A percentile compares a stretch with the other conserved stretches of the same genome.
Evolutionary conservation across 2,113 vertebrate species (phyloP).

Genomic region (Cisticola juncidis): DNA sequence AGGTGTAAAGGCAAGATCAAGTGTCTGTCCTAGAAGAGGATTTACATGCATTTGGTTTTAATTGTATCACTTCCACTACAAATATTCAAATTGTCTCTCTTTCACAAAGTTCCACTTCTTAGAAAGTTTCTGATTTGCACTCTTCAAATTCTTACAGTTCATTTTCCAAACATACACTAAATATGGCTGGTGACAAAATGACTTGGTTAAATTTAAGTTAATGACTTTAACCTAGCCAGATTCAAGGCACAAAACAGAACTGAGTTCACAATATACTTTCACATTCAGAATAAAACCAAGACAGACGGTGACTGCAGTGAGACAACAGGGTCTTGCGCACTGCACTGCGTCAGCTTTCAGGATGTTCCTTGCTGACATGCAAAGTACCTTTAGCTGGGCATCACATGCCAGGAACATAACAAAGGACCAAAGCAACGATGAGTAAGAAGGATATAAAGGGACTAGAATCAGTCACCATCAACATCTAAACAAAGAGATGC

Average conservation of each 20-base stretch:
- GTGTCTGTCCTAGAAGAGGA: constrained; percentile 74
- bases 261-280: background rate
- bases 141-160: background rate
- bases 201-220: background rate
- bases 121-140: background rate
- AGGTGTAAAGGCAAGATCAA: background rate
- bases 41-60: constrained; percentile 72
- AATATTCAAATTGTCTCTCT: constrained; percentile 50
- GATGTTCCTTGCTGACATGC: background rate
- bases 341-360: background rate
- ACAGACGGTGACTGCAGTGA: background rate
- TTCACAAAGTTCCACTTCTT: background rate
- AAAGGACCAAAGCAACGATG: background rate
- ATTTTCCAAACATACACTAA: background rate
- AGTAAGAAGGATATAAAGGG: background rate
- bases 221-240: background rate
- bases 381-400: background rate
- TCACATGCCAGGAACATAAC: background rate
- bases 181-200: background rate
- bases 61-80: constrained; percentile 67
- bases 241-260: background rate
- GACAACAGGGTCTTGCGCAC: background rate
- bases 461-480: background rate
- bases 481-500: background rate
- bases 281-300: background rate